Percentiles rank a stretch among this genome's conserved stretches.
phyloP scores from a whole-genome alignment of 2,113 vertebrate species.

The Agelaius tricolor region DNA sequence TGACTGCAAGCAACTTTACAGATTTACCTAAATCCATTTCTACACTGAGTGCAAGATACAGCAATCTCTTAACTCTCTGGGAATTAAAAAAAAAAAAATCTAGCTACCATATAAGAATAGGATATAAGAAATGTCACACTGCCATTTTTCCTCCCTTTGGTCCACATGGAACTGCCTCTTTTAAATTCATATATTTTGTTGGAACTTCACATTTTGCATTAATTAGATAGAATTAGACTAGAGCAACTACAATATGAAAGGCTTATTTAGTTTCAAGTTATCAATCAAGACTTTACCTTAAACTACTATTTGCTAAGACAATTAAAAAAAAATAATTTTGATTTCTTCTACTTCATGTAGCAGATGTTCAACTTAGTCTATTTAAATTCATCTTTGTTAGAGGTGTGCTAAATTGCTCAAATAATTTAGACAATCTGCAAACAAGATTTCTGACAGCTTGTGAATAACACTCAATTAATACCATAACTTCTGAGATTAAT shows the following conservation, averaged over 20 bases:
- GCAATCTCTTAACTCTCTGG: background rate
- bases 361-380: conserved; percentile 55
- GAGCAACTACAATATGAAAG: background rate
- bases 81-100: background rate
- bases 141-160: background rate
- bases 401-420: conserved; percentile 56
- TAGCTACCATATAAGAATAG: background rate
- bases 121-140: background rate
- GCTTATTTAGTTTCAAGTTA: background rate
- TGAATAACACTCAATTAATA: conserved; percentile 60
- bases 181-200: background rate
- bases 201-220: background rate
- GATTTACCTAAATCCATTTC: background rate
- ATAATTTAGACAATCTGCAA: conserved; percentile 69
- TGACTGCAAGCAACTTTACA: background rate
- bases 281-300: conserved; percentile 8
- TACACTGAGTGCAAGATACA: background rate
- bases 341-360: conserved; percentile 1
- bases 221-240: background rate
- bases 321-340: background rate
- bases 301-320: background rate
- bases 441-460: conserved; percentile 63
- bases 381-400: conserved; percentile 54
- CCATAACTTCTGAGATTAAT: conserved; percentile 39
- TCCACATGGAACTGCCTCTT: background rate